Conservation (phyloP, 53 echinoderm and acorn worm genomes). For the Patiria pectinifera region DNA sequence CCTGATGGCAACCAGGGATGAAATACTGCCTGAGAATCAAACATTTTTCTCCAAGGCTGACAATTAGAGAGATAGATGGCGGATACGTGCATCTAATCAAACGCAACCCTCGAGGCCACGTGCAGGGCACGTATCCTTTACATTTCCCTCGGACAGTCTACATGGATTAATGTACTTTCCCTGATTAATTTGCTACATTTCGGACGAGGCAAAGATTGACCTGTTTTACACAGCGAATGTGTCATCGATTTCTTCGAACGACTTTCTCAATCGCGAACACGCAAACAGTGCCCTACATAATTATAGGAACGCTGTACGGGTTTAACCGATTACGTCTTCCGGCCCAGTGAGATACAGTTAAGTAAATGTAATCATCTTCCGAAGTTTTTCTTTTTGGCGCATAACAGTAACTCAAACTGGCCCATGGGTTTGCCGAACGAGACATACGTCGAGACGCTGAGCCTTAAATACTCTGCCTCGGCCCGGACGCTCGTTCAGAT, state of each 20-base stretch:
- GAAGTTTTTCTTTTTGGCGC: neutral
- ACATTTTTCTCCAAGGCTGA: too few relatives aligned
- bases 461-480: too few relatives aligned
- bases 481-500: neutral
- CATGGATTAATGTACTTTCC: neutral
- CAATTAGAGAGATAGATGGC: too few relatives aligned
- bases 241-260: neutral
- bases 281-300: neutral
- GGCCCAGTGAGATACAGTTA: neutral
- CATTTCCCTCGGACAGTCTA: neutral
- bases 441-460: too few relatives aligned
- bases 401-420: neutral
- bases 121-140: too few relatives aligned
- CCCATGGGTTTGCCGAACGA: too few relatives aligned
- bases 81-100: too few relatives aligned
- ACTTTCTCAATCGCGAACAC: neutral
- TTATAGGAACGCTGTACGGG: neutral
- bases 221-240: neutral
- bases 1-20: too few relatives aligned
- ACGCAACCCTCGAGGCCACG: too few relatives aligned
- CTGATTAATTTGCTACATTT: neutral
- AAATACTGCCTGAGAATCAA: too few relatives aligned
- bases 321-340: neutral
- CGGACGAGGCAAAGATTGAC: neutral
- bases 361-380: neutral